phyloP scores from a whole-genome alignment of 2,888 invertebrate genomes.

The Leptopterna dolabrata region DNA sequence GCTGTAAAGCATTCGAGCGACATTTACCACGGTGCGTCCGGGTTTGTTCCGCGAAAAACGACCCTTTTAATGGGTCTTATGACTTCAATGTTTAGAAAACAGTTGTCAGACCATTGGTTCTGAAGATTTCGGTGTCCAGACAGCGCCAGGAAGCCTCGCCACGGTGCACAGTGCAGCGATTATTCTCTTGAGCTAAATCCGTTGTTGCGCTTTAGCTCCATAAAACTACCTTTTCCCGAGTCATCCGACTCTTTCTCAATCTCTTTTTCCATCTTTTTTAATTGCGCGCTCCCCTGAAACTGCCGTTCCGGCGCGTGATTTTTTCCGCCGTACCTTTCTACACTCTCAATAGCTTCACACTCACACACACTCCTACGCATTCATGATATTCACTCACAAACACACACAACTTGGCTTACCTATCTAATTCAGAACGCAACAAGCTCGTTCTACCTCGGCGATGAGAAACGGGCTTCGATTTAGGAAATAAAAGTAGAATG shows the following conservation, averaged over 20 bases:
- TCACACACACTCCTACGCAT: neutral
- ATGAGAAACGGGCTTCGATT: neutral
- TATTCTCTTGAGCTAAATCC: too few relatives aligned
- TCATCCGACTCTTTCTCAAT: neutral
- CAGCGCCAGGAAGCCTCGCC: too few relatives aligned
- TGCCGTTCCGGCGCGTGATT: neutral
- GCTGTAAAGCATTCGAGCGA: too few relatives aligned
- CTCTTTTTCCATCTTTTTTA: slow-evolving; percentile 1
- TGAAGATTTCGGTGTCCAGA: too few relatives aligned
- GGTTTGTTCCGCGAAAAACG: too few relatives aligned
- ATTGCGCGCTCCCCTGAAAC: neutral
- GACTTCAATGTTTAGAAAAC: too few relatives aligned
- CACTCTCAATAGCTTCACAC: too few relatives aligned
- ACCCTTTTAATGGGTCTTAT: too few relatives aligned
- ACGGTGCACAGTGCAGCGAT: too few relatives aligned
- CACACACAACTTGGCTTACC: neutral
- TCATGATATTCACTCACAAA: neutral
- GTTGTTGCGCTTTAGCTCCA: neutral
- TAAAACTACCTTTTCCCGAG: neutral
- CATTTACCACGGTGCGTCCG: too few relatives aligned
- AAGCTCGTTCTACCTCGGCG: neutral
- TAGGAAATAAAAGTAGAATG: neutral
- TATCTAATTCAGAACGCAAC: slow-evolving; percentile 25
- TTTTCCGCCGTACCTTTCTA: neutral
- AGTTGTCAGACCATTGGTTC: too few relatives aligned